phyloP scores from a whole-genome alignment of 2,113 vertebrate genomes.

The Brachyistius frenatus region DNA sequence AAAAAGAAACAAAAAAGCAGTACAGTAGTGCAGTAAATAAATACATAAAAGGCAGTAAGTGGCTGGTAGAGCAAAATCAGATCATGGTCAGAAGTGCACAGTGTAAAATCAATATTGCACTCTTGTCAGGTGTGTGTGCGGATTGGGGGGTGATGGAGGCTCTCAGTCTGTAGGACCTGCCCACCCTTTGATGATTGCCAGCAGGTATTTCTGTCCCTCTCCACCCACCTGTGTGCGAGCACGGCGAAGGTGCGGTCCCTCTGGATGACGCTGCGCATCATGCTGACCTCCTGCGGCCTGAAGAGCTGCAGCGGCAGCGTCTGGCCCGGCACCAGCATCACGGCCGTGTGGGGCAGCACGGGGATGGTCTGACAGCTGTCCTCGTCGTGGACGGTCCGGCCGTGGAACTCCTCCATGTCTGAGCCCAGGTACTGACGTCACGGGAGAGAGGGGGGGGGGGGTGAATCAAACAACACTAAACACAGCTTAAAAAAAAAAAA shows the following conservation, averaged over 20 bases:
- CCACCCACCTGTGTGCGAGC: slow-evolving; percentile 94
- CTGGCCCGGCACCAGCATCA: slow-evolving; percentile 97
- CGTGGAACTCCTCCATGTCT: slow-evolving; percentile 99
- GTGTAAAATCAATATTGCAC: no score
- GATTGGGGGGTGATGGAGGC: no score
- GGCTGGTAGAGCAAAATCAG: no score
- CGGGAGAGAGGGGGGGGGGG: not conserved
- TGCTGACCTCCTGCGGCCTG: slow-evolving; percentile 96
- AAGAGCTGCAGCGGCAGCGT: slow-evolving; percentile 96
- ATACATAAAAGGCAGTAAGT: no score
- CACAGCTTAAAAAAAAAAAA: not conserved
- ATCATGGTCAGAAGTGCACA: no score
- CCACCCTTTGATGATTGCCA: not conserved
- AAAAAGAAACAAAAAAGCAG: no score
- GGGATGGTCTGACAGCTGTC: slow-evolving; percentile 96
- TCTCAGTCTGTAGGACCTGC: no score
- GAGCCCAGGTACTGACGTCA: slow-evolving; percentile 91
- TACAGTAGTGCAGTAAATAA: no score
- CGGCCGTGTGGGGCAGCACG: slow-evolving; percentile 90
- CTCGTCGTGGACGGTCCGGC: slow-evolving; percentile 94
- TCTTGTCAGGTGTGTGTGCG: no score
- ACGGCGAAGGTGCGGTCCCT: slow-evolving; percentile 97
- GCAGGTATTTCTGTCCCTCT: slow-evolving; percentile 29
- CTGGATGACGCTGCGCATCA: slow-evolving; percentile 95
- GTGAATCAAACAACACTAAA: not conserved